Evolutionary conservation across 2,888 invertebrate genomes (phyloP).

Genomic region (Archaeoteleia sp.): DNA sequence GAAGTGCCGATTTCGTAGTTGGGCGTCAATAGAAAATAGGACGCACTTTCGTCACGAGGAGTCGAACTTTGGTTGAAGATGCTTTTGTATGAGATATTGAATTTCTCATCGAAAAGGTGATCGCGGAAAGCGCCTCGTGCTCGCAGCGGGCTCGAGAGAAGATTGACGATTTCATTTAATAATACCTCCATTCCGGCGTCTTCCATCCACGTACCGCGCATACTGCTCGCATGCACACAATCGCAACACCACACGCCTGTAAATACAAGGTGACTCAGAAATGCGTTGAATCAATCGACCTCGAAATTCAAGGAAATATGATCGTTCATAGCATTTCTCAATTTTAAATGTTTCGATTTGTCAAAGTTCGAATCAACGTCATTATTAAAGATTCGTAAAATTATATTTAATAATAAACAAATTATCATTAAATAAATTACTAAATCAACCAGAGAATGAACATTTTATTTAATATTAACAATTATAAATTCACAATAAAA

Average conservation of each 20-base stretch:
- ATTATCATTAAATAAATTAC: no score
- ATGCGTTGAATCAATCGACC: slow-evolving; percentile 47
- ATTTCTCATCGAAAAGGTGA: slow-evolving; percentile 36
- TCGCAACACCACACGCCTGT: no score
- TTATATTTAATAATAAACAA: no score
- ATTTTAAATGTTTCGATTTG: slow-evolving; percentile 21
- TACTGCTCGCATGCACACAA: background rate
- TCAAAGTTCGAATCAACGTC: no score
- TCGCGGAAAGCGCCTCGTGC: slow-evolving; percentile 22
- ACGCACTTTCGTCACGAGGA: no score
- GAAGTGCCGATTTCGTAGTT: no score
- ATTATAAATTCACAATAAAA: no score
- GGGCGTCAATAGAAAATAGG: no score
- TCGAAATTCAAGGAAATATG: slow-evolving; percentile 51
- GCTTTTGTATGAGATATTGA: slow-evolving; percentile 19
- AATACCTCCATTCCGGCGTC: slow-evolving; percentile 39
- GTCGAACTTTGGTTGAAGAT: background rate
- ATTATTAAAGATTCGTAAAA: no score
- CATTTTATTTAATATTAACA: no score
- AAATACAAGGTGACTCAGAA: slow-evolving; percentile 51
- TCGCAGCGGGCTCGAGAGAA: slow-evolving; percentile 35
- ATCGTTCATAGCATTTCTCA: slow-evolving; percentile 31
- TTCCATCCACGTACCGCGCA: slow-evolving; percentile 9
- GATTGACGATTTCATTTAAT: slow-evolving; percentile 53
- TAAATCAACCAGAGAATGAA: no score